Base-by-base conservation (phyloP, 2,797 vertebrate genomes). In the Eutrigla gurnardus region DNA sequence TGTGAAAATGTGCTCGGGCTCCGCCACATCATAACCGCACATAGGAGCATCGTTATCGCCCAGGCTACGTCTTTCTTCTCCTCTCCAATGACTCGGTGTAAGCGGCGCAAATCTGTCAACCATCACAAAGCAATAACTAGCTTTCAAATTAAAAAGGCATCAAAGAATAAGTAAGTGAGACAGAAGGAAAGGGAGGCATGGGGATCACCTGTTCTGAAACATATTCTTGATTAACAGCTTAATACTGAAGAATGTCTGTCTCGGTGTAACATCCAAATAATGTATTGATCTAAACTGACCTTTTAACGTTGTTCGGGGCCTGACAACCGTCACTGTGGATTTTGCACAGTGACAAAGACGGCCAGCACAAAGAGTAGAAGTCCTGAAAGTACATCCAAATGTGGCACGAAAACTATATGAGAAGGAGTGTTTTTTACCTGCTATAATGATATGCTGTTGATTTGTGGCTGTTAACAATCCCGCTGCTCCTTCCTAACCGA, bases 91-190 rank as follows among this genome's bases (percentile, higher is more conserved):
- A 68, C 17, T 53, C 5, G 36, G 50, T 52, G 39, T 37, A 63
- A 65, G 40, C 25, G 11, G 42, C 52, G 11, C 70, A 59, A 55
- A 65, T 32, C 17, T 64, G 52, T 65, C 61, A 73, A 63, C 12
- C 43, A 55, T 63, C 66, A 50, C 15, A 47, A 47, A 11, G 67
- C 46, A 81, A 74, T 69, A 12, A 75, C 7, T 52, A 39, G 55
- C 42, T 77, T 69, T 81, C 70, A 65, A 11, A 70, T 17, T 43
- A 36, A 73, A 66, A 67, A 35, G 42, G 18, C 33, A 61, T 1
- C 40, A 18, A 17, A 62, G 40, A 63, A 58, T 40, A 39, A 57
- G 12, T 6, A 18, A n/a, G 17, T 5, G 4, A 50, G 12, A 50
- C 6, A 33, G n/a, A 60, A 18, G 17, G 1, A 6, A 18, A 53